Evolutionary conservation across 2,888 invertebrate species (phyloP).

Genomic region (Drosophila anomelani): DNA sequence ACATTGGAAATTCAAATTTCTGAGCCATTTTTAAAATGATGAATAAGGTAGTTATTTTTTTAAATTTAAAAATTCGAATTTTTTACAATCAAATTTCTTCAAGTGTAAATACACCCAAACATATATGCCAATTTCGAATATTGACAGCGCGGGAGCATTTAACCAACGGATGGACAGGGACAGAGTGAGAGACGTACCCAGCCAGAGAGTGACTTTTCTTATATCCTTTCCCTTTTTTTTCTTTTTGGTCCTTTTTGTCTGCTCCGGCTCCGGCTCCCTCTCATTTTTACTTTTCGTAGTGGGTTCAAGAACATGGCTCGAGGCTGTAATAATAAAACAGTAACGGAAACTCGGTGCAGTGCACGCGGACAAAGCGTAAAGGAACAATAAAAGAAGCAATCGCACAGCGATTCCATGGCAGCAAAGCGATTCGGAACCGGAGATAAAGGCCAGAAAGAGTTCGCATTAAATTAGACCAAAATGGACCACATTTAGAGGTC

Average conservation of each 20-base stretch:
- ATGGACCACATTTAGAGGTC: conserved; percentile 42
- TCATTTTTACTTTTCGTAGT: conserved; percentile 37
- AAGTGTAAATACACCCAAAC: conserved; percentile 5
- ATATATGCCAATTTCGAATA: conserved; percentile 63
- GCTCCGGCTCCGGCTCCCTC: conserved; percentile 9
- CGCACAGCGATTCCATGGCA: conserved; percentile 68
- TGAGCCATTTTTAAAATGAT: background rate
- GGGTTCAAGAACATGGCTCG: conserved; percentile 36
- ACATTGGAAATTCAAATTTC: background rate
- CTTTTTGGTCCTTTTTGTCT: conserved; percentile 25
- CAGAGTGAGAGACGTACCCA: conserved; percentile 10
- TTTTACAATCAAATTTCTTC: background rate
- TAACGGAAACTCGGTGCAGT: conserved; percentile 69
- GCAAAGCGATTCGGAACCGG: conserved; percentile 27
- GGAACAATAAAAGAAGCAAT: conserved; percentile 64
- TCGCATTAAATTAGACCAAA: conserved; percentile 50
- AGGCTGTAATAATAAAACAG: conserved; percentile 74
- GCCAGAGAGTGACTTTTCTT: conserved; percentile 57
- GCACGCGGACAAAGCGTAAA: conserved; percentile 63
- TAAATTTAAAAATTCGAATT: background rate
- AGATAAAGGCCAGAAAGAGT: conserved; percentile 46
- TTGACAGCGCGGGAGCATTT: conserved; percentile 73
- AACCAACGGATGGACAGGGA: conserved; percentile 55
- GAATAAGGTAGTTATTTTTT: too few relatives aligned
- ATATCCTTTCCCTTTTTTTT: conserved; percentile 18